Base-by-base conservation (phyloP, 2,888 invertebrate species). In the Pandemis heparana region DNA sequence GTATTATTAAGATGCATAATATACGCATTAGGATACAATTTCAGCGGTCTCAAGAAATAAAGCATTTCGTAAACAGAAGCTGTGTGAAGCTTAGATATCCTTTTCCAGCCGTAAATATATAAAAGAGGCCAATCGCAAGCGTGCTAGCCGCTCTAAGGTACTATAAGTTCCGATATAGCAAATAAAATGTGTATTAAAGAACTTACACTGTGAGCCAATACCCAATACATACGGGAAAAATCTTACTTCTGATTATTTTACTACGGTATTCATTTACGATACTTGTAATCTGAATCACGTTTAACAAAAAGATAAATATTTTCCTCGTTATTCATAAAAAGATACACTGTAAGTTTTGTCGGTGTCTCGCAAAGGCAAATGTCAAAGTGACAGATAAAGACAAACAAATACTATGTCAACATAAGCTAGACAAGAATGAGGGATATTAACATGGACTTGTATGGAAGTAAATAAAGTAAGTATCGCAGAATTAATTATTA, bases 171-270 rank as follows among this genome's bases (percentile, higher is more conserved):
- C 5, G 23, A 23, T 12, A 4, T 16, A 56, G 56, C 53, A 16
- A 16, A 56, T 56, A 23, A 23, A 23, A 23, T 56, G 23, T 12
- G 18, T 56, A 23, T 23, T 56, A 12, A 23, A 18, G 23, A 56
- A 5, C 5, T 23, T 10, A 23, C 23, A 10, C 23, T 23, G 5
- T 23, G 43, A 43, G 43, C 43, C 48, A 48, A 48, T 48, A n/a
- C n/a, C 48, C n/a, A 32, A 32, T 32, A 32, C n/a, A 48, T 7
- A 48, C n/a, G 48, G 48, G n/a, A 48, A n/a, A 48, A n/a, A 48
- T n/a, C 23, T 56, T 23, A 56, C 56, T 56, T 56, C 56, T 56
- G 23, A 12, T 56, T 56, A 56, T 56, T 56, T 56, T 56, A 56
- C 56, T 56, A 56, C 23, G 56, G 23, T 56, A 56, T 56, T 56